Evolutionary conservation across 2,888 invertebrate species (phyloP), one percentile per base, ranked within the genome.

Genomic region (Coenonympha arcania): DNA sequence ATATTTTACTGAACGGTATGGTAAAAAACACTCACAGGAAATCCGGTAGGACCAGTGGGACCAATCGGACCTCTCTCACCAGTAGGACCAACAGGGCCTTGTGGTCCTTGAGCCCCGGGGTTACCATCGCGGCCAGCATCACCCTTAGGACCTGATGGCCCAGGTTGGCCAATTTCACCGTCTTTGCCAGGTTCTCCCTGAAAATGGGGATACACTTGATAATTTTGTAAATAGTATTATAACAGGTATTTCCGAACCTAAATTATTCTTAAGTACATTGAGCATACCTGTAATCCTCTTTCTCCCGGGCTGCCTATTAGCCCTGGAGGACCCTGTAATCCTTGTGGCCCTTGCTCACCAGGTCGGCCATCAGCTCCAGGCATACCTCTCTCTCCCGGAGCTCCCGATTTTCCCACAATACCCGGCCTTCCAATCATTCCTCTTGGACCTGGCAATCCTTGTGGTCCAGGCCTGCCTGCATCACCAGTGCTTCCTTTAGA

Each of bases 351-450:
- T 64, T 91, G 91, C 65, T 94, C 95, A 18, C 96, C 96, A 9
- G 93, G 89, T 68, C 93, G 92, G 4, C 95, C 95, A 76, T 95
- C 95, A 49, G 93, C 92, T 6, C 95, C 95, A 37, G 92, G 90
- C 64, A 91, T 84, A 36, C 93, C 93, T 54, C 92, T 86, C 67
- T 93, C 92, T 18, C 93, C 93, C 34, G 90, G 87, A 47, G 88
- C 88, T 3, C 93, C 93, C 6, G 89, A 75, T 75, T 92, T 92
- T 0, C 93, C 93, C 6, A 89, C 77, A 4, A 90, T 79, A 18
- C 94, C 95, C 9, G 91, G 88, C 55, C 92, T 87, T 22, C 95
- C 95, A 13, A 88, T 77, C 19, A 86, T 69, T 5, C 93, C 93
- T 63, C 92, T 89, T 9, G 79, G 71, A 0, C 93, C 93, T 55